Conservation (phyloP, 2,888 invertebrate genomes). For the Rotaria magnacalcarata region DNA sequence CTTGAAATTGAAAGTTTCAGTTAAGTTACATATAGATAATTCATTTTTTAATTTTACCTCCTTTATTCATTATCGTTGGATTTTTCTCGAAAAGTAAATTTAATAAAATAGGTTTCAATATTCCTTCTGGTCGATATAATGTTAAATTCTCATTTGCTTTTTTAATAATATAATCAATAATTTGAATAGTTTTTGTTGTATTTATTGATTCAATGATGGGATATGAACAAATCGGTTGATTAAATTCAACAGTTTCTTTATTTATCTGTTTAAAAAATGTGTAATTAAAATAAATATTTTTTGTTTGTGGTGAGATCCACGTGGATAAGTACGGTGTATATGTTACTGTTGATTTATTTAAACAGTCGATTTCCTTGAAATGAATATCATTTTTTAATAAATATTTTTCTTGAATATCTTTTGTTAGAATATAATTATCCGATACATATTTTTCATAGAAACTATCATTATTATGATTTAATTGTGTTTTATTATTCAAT, state of each 20-base stretch:
- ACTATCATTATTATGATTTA: not conserved
- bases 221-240: not conserved
- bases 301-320: conserved; percentile 32
- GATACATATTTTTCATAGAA: not conserved
- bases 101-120: not conserved
- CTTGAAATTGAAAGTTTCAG: no score
- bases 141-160: not conserved
- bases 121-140: not conserved
- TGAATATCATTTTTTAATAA: not conserved
- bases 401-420: conserved; percentile 7
- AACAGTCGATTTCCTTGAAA: not conserved
- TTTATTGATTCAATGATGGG: not conserved
- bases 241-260: not conserved
- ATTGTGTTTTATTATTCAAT: not conserved
- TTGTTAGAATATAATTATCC: not conserved
- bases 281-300: not conserved
- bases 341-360: not conserved
- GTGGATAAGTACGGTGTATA: conserved; percentile 21
- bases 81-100: not conserved
- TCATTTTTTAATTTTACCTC: not conserved
- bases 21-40: no score
- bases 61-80: not conserved
- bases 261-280: not conserved
- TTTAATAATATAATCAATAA: not conserved
- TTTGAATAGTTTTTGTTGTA: not conserved